These are phyloP conservation scores for Atrichornis clamosus DNA, from an alignment of 2,113 vertebrate genomes.

Conservation along the genomic window DNA sequence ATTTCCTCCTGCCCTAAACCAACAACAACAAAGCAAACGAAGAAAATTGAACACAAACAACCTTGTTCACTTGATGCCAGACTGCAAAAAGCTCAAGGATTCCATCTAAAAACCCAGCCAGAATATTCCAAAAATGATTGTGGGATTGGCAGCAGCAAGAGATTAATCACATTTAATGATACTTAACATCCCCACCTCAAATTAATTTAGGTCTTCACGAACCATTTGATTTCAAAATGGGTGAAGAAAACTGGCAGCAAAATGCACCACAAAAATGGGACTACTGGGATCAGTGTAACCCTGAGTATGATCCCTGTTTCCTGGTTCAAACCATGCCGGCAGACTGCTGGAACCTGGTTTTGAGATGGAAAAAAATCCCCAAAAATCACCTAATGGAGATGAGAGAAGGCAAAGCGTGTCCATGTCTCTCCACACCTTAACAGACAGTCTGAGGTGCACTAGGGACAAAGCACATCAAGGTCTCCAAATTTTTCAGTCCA, in stretches of 20 bases:
- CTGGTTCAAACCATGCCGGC: rapidly evolving
- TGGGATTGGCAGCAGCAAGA: background rate
- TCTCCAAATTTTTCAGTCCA: background rate
- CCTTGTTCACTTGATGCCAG: rapidly evolving
- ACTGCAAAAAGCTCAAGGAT: background rate
- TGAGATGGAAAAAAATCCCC: background rate
- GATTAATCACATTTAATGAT: slow-evolving; percentile 18
- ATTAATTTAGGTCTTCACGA: slow-evolving; percentile 39
- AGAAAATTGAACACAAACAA: background rate
- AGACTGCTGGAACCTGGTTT: rapidly evolving
- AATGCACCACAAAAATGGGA: background rate
- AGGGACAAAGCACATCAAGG: background rate
- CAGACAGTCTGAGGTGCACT: background rate
- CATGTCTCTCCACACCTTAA: rapidly evolving
- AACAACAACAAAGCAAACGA: background rate
- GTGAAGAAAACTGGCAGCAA: slow-evolving; percentile 8
- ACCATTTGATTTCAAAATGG: background rate
- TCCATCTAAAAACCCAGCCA: background rate
- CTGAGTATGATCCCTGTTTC: background rate
- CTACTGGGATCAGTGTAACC: background rate
- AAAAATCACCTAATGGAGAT: background rate
- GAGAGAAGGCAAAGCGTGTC: background rate
- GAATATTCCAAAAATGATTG: background rate
- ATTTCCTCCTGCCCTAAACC: background rate
- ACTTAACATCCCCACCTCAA: background rate